phyloP scores from a whole-genome alignment of 2,888 invertebrate species.

The Cataglyphis livida region DNA sequence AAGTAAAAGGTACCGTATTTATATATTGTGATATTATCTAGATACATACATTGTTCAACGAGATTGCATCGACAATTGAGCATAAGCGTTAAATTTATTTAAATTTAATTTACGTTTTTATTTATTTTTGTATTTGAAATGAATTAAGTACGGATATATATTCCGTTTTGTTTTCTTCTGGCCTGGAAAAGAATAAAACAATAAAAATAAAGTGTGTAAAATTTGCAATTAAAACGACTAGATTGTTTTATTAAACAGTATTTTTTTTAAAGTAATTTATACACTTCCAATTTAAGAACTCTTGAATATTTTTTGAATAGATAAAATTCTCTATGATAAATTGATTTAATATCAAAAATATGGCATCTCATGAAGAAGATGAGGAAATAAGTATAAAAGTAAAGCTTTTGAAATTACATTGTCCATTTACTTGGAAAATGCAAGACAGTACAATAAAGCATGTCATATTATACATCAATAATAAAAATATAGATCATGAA shows the following conservation, averaged over 20 bases:
- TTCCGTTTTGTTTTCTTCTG: not conserved
- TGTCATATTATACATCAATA: too few relatives aligned
- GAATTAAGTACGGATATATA: not conserved
- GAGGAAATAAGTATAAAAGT: not conserved
- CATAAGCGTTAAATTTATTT: not conserved
- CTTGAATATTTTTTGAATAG: not conserved
- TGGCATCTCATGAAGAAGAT: not conserved
- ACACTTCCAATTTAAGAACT: not conserved
- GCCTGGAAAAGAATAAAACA: not conserved
- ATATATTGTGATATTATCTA: not conserved
- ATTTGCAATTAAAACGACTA: not conserved
- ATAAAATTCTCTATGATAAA: not conserved
- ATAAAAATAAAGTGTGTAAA: not conserved
- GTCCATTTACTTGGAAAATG: slow-evolving; percentile 33
- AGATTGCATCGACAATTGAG: not conserved
- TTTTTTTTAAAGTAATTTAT: not conserved
- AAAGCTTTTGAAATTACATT: slow-evolving; percentile 18
- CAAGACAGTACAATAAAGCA: not conserved
- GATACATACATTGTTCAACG: not conserved
- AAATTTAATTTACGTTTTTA: not conserved
- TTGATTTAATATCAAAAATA: not conserved
- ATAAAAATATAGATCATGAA: not conserved
- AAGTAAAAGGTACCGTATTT: not conserved
- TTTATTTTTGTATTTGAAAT: not conserved
- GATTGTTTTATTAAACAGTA: not conserved